These are phyloP conservation scores for Ormyrus nitidulus DNA, from an alignment of 2,888 invertebrate genomes.

Conservation along the genomic window DNA sequence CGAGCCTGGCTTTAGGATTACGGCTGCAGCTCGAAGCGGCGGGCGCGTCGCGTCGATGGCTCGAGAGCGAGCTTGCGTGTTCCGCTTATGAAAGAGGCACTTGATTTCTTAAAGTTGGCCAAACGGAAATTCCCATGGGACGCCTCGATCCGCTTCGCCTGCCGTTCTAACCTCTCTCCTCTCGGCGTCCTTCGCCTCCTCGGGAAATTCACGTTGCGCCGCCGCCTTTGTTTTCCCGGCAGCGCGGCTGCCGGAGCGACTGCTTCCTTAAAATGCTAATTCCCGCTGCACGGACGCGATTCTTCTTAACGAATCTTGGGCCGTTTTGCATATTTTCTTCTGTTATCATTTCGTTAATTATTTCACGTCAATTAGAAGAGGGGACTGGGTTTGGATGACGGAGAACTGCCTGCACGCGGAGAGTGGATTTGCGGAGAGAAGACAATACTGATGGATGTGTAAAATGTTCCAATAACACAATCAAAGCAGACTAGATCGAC, in stretches of 20 bases:
- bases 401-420: no score
- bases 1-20: slow-evolving; percentile 37
- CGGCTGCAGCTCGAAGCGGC: slow-evolving; percentile 32
- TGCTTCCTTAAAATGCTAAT: slow-evolving; percentile 47
- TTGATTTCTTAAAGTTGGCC: slow-evolving; percentile 61
- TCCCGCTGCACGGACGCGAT: slow-evolving; percentile 30
- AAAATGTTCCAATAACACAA: no score
- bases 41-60: slow-evolving; percentile 31
- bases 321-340: no score
- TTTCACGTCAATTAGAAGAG: no score
- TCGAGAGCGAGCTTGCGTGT: slow-evolving; percentile 60
- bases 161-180: slow-evolving; percentile 26
- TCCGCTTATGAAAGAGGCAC: slow-evolving; percentile 64
- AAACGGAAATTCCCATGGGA: slow-evolving; percentile 60
- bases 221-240: slow-evolving; percentile 43
- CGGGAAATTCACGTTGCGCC: slow-evolving; percentile 5
- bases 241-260: not conserved
- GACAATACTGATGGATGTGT: no score
- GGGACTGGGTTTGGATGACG: no score
- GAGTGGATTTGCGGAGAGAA: no score
- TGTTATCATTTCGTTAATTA: no score
- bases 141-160: slow-evolving; percentile 50
- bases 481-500: no score
- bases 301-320: slow-evolving; percentile 16
- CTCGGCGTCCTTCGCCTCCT: slow-evolving; percentile 2